Base-by-base conservation (phyloP, 2,888 invertebrate species). In the Tribolium freemani region DNA sequence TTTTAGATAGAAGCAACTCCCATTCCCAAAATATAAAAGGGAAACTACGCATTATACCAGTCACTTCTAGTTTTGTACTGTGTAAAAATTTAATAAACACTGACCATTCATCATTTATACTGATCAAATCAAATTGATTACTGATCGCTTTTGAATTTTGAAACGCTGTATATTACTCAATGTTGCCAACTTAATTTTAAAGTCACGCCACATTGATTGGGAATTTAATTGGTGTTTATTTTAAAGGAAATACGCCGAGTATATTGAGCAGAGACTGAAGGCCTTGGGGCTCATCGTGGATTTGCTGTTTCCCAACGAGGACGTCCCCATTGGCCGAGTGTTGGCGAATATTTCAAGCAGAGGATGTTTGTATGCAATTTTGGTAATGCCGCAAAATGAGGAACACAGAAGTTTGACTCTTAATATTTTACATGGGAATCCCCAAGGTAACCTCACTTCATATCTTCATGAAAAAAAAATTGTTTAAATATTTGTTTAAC, bases 301-400 rank as follows among this genome's bases (percentile, higher is more conserved):
- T 84, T 88, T 97, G 0, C 87, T 96, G n/a, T 96, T 95, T 84
- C 96, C 97, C 0, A 96, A 96, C 86, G 96, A 96, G 83, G 95
- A 96, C 82, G 94, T 96, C 0, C 93, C 95, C 0, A 90, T 96
- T 8, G 88, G 89, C 45, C 89, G 92, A 78, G 93, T 96, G 16
- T 87, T 97, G 26, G 96, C 95, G 5, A 96, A 96, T 83, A 94
- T 97, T 71, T 93, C 96, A 0, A 93, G 93, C 3, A 90, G 96
- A n/a, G 96, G 96, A 5, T 94, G 95, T 78, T 89, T 96, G 1
- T 98, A 95, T 87, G 96, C 96, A 0, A 93, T 97, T 74, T 89
- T 97, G 10, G 91, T 97, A 0, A 94, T 93, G 86, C 93, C 93
- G 0, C 92, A 93, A 81, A 96, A 98, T 84, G 94, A 95, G 83